phyloP scores from a whole-genome alignment of 2,113 vertebrate genomes.

The Pterocles burchelli region DNA sequence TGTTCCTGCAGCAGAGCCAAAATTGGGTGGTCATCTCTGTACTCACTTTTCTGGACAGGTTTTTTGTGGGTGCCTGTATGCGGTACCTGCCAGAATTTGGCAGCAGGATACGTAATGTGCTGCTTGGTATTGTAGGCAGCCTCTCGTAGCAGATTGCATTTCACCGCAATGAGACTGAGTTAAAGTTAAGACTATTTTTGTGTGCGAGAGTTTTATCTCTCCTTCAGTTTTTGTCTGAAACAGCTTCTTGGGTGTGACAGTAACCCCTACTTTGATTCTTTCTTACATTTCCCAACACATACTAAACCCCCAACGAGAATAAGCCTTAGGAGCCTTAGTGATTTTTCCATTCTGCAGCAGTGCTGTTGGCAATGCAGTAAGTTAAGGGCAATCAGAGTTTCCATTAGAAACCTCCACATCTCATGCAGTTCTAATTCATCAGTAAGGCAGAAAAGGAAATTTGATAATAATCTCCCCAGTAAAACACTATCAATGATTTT shows the following conservation, averaged over 20 bases:
- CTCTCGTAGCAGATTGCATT: constrained; percentile 41
- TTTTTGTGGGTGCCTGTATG: constrained; percentile 32
- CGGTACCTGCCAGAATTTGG: constrained; percentile 43
- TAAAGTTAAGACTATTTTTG: background rate
- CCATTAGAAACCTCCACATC: constrained; percentile 32
- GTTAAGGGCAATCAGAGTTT: constrained; percentile 57
- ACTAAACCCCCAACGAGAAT: background rate
- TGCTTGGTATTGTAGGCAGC: background rate
- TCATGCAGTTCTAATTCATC: constrained; percentile 17
- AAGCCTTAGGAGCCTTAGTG: constrained; percentile 23
- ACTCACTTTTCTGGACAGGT: constrained; percentile 21
- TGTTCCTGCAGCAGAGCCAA: background rate
- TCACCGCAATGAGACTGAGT: background rate
- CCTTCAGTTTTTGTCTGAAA: background rate
- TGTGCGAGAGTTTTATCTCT: background rate
- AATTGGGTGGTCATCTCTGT: background rate
- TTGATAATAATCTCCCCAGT: background rate
- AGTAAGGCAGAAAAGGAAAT: background rate
- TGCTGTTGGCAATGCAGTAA: constrained; percentile 36
- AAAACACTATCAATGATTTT: background rate
- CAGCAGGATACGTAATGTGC: background rate
- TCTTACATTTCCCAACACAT: background rate
- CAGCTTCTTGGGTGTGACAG: background rate
- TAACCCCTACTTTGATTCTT: background rate
- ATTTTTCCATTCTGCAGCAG: constrained; percentile 54